Conservation (phyloP, 2,113 vertebrate species). For the Brachypodius melanocephalos region DNA sequence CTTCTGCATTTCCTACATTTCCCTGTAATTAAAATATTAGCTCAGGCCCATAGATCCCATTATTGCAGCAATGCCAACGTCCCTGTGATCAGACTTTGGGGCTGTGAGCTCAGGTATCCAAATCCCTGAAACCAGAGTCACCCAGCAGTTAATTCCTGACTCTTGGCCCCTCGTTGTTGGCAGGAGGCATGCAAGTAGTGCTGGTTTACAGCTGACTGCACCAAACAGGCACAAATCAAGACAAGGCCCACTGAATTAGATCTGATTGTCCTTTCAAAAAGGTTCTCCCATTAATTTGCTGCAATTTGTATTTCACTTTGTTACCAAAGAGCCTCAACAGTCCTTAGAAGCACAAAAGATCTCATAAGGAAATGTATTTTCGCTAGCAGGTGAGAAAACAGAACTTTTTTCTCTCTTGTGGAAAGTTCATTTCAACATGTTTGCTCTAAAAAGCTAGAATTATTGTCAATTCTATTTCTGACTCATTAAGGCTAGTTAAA, state of each 20-base stretch:
- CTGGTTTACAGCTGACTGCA: neutral
- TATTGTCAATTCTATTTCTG: slow-evolving; percentile 25
- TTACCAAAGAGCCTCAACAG: neutral
- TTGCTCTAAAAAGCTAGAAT: slow-evolving; percentile 7
- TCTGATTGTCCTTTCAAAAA: neutral
- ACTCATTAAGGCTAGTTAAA: slow-evolving; percentile 37
- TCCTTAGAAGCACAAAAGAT: neutral
- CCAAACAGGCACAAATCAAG: neutral
- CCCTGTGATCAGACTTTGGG: neutral
- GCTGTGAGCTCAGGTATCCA: neutral
- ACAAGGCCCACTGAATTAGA: neutral
- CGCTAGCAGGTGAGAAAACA: neutral
- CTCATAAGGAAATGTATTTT: neutral
- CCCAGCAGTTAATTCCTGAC: neutral
- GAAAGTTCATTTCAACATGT: slow-evolving; percentile 8
- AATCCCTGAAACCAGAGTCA: neutral
- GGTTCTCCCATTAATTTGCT: neutral
- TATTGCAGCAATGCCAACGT: neutral
- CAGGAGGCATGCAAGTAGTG: neutral
- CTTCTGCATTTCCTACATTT: neutral
- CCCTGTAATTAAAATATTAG: neutral
- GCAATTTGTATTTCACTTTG: slow-evolving; percentile 12
- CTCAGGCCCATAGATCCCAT: neutral
- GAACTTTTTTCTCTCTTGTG: neutral
- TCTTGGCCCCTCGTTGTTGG: neutral